phyloP scores from a whole-genome alignment of 2,888 invertebrate genomes.

The Agriopis marginaria region DNA sequence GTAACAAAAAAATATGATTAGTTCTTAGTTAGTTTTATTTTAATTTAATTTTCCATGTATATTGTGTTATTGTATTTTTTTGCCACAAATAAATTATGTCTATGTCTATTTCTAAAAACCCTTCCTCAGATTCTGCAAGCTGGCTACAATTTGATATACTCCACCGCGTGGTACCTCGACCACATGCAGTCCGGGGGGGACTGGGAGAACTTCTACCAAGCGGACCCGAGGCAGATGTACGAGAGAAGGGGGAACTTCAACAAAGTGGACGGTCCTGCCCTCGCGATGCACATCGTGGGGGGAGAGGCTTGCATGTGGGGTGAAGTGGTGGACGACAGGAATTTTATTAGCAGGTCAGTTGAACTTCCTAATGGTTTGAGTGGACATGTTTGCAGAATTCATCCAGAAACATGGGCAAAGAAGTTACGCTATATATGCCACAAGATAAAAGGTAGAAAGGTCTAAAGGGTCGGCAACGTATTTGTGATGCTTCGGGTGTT shows the following conservation, averaged over 20 bases:
- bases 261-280: conserved; percentile 81
- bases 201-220: conserved; percentile 89
- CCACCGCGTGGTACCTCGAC: conserved; percentile 96
- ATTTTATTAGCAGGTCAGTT: conserved; percentile 79
- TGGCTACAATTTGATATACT: conserved; percentile 88
- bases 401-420: not conserved
- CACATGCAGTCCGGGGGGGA: conserved; percentile 84
- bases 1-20: too few relatives aligned
- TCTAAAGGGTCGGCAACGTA: too few relatives aligned
- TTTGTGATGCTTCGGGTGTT: too few relatives aligned
- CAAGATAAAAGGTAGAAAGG: too few relatives aligned
- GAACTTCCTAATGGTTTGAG: not conserved
- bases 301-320: conserved; percentile 98
- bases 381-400: not conserved
- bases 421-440: too few relatives aligned
- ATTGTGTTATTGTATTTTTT: too few relatives aligned
- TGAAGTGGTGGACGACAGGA: conserved; percentile 92
- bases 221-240: conserved; percentile 87
- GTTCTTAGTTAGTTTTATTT: too few relatives aligned
- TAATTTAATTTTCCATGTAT: too few relatives aligned
- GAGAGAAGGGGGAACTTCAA: conserved; percentile 89
- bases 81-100: too few relatives aligned
- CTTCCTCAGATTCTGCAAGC: conserved; percentile 41
- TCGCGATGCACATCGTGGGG: conserved; percentile 74
- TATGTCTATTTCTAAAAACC: too few relatives aligned